phyloP scores from a whole-genome alignment of 2,888 invertebrate species.

The Oxystoma pomonae region DNA sequence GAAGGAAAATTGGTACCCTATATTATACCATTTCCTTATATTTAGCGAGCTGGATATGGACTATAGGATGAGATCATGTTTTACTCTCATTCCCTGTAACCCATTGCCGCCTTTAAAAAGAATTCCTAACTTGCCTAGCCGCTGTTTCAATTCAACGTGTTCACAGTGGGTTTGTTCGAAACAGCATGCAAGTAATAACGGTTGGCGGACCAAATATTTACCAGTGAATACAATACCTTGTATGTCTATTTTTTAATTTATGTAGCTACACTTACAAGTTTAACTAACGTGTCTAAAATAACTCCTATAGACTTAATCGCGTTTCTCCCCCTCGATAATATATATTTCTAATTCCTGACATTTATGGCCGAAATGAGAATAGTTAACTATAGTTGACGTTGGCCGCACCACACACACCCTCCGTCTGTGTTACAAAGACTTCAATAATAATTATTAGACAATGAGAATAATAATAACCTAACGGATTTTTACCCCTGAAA shows the following conservation, averaged over 20 bases:
- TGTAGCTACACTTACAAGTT: neutral
- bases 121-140: too few relatives aligned
- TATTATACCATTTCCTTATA: too few relatives aligned
- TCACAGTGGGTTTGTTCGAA: too few relatives aligned
- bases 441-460: neutral
- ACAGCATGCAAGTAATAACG: too few relatives aligned
- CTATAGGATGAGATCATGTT: too few relatives aligned
- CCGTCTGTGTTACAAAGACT: neutral
- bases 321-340: slow-evolving; percentile 29
- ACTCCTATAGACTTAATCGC: neutral
- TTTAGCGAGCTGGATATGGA: too few relatives aligned
- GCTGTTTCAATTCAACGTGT: too few relatives aligned
- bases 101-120: too few relatives aligned
- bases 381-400: neutral
- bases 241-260: neutral
- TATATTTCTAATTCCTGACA: slow-evolving; percentile 40
- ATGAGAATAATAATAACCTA: neutral
- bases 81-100: too few relatives aligned
- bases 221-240: neutral
- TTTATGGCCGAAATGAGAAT: slow-evolving; percentile 31
- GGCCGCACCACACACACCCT: neutral
- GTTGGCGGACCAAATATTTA: too few relatives aligned
- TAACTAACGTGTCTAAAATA: slow-evolving; percentile 4
- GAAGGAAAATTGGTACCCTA: too few relatives aligned
- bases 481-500: neutral